Base-by-base conservation (phyloP, 2,888 invertebrate genomes). In the Drosophila sordidapex region DNA sequence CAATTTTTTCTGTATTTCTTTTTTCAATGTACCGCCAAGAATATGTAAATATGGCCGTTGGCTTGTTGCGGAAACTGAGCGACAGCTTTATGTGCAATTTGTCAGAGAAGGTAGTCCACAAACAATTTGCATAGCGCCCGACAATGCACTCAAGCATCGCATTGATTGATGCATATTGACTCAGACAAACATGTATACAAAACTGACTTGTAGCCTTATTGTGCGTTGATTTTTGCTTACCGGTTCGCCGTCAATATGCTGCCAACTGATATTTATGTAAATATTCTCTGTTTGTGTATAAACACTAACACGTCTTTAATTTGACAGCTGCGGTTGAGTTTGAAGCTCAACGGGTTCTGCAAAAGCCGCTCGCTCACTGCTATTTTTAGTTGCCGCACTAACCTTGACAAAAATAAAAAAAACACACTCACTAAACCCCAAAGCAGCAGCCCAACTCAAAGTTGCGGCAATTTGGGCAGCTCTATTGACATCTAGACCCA, bases 1-100 rank as follows among this genome's bases (percentile, higher is more conserved):
- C 6, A 6, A 18, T 27, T 27, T 15, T 27, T 1, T 35, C 4
- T 33, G 33, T 27, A 2, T 46, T 2, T 46, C 7, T 25, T 13
- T 46, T 35, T 66, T 80, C 76, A 74, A 74, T 63, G 40, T 52
- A 48, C 58, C 38, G 59, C 65, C 27, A 54, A 61, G 62, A 64
- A 71, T 83, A 82, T 82, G 82, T 61, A 78, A 83, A 81, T 40
- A 31, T 81, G 70, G 40, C 58, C 43, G 63, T 43, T 38, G n/a
- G 61, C 62, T 49, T 53, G 79, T 83, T 83, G 80, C 83, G 89
- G 83, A 89, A 90, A 88, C 80, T 83, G 90, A 90, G 83, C 81
- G 85, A 82, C 86, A 82, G 83, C 87, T 90, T 90, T 90, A 87
- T 83, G 81, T 79, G 81, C 86, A 89, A 90, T 91, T 91, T 91